Conservation (phyloP, 2,888 invertebrate species). For the Nymphalis urticae region DNA sequence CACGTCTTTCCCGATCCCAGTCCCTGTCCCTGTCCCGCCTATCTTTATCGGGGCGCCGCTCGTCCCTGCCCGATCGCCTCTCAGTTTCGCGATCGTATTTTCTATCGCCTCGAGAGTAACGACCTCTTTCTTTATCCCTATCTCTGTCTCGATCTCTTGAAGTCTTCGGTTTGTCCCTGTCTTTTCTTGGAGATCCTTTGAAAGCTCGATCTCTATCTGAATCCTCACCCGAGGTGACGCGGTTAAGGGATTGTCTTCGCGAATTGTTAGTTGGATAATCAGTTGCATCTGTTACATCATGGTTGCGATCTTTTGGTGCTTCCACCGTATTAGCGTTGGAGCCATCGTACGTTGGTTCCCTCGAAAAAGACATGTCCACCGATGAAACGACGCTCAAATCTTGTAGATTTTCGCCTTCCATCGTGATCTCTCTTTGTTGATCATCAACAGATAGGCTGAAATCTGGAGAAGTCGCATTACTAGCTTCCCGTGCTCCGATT, state of each 20-base stretch:
- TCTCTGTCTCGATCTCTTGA: constrained; percentile 56
- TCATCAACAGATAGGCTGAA: constrained; percentile 56
- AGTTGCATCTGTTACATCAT: constrained; percentile 58
- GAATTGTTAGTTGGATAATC: constrained; percentile 59
- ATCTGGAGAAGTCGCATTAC: constrained; percentile 52
- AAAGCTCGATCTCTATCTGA: constrained; percentile 69
- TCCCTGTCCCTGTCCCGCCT: constrained; percentile 51
- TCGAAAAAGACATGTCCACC: constrained; percentile 60
- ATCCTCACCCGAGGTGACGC: constrained; percentile 70
- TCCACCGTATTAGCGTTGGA: constrained; percentile 63
- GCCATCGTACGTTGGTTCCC: constrained; percentile 79
- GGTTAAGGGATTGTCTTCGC: constrained; percentile 59
- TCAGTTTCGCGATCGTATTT: constrained; percentile 61
- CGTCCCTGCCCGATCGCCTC: constrained; percentile 55
- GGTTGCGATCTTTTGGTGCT: constrained; percentile 50
- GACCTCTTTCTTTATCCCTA: constrained; percentile 51
- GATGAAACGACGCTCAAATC: constrained; percentile 68
- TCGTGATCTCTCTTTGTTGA: constrained; percentile 78
- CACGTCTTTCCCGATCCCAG: constrained; percentile 32
- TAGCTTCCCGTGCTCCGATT: constrained; percentile 54
- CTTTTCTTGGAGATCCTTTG: constrained; percentile 64
- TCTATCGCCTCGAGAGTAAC: constrained; percentile 62
- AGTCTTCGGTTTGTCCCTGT: constrained; percentile 60
- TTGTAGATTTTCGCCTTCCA: constrained; percentile 83
- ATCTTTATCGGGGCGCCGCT: constrained; percentile 59